phyloP scores from a whole-genome alignment of 92 coral and sea anemone genomes.

The Paragorgia papillata region DNA sequence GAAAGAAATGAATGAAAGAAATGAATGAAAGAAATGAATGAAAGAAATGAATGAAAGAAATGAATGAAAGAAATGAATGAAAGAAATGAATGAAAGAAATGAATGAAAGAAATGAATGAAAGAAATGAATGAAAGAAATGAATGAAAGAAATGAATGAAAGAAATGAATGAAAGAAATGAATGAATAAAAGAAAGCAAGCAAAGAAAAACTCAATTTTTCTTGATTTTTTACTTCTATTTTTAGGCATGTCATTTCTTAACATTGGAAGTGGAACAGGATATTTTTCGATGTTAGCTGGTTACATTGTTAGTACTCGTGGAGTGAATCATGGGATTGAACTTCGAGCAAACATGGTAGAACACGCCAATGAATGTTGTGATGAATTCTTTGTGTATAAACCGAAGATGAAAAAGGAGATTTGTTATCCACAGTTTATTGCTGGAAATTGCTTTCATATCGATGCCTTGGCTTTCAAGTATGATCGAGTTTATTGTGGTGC shows the following conservation, averaged over 20 bases:
- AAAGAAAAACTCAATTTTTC: too few species aligned
- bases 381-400: slow-evolving; percentile 78
- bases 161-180: too few species aligned
- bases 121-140: too few species aligned
- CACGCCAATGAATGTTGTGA: slow-evolving; percentile 83
- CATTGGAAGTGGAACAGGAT: slow-evolving; percentile 98
- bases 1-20: too few species aligned
- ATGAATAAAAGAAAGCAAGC: too few species aligned
- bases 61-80: too few species aligned
- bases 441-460: slow-evolving; percentile 96
- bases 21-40: too few species aligned
- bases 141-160: too few species aligned
- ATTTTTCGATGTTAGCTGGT: slow-evolving; percentile 87
- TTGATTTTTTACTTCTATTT: too few species aligned
- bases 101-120: too few species aligned
- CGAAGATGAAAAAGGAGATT: slow-evolving; percentile 69
- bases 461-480: slow-evolving; percentile 74
- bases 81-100: too few species aligned
- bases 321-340: slow-evolving; percentile 86
- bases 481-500: slow-evolving; percentile 95
- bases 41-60: too few species aligned
- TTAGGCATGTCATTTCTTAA: slow-evolving; percentile 92
- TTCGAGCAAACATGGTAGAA: slow-evolving; percentile 78
- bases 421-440: slow-evolving; percentile 80
- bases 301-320: slow-evolving; percentile 71